Evolutionary conservation across 1,140 invertebrate species (phyloP), one percentile per base, ranked within the genome.

Genomic region (Anagrus nilaparvatae): DNA sequence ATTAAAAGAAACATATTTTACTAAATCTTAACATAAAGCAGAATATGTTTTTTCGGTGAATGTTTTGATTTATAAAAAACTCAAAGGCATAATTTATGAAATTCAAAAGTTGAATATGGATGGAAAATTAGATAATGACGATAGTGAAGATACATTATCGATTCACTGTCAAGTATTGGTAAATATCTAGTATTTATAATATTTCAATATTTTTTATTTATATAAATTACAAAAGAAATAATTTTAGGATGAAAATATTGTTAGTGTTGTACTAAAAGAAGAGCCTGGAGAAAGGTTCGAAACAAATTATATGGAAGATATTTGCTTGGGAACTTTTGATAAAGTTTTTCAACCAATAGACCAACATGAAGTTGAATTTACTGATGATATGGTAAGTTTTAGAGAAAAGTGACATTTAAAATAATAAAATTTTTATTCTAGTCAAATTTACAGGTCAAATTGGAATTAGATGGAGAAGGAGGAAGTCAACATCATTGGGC

Each of bases 291-390:
- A 58, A 45, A 59, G 54, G 55, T 58, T 61, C 35, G 51, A 60
- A 50, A 46, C 58, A 10, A 52, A 56, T 43, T 67, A 66, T 52
- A 65, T 67, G 56, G 65, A 67, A 45, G 63, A 67, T 48, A 67
- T 67, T 43, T 67, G 63, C 46, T 57, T 61, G 17, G 60, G 60
- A 30, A 59, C 60, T 20, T 65, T 64, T 38, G 65, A 62, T 37
- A 67, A 67, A 52, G 63, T 62, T 40, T 65, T 67, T 43, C 53
- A 65, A 48, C 58, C 63, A 30, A 64, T 66, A 35, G 63, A 66
- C 41, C 59, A 58, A 43, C 62, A 61, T 40, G 65, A 60, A 34
- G 61, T 65, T 34, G 63, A 66, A 37, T 67, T 67, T 43, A 52
- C 60, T 23, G 60, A 63, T 47, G 65, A 67, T 46, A 66, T 67